Percentiles rank a stretch among this genome's conserved stretches.
Conservation (phyloP, 2,113 vertebrate species). For the Melanostigma gelatinosum region DNA sequence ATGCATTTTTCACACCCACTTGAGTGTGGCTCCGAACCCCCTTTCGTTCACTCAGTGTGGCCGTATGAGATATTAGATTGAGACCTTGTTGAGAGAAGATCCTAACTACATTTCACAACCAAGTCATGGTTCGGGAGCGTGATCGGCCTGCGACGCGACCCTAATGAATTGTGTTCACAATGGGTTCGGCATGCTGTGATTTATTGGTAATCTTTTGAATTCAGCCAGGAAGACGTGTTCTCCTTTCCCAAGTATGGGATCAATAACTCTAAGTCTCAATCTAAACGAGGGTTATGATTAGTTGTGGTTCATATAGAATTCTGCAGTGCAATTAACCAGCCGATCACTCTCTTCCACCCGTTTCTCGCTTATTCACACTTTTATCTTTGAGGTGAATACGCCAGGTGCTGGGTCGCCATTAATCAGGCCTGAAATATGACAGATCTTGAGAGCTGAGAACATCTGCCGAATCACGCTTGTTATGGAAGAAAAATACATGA, state of each 20-base stretch:
- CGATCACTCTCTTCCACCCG: background rate
- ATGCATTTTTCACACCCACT: slow-evolving; percentile 55
- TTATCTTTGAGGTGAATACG: slow-evolving; percentile 22
- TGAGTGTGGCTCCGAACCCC: slow-evolving; percentile 51
- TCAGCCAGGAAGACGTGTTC: slow-evolving; percentile 7
- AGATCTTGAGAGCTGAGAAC: slow-evolving; percentile 62
- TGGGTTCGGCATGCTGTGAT: slow-evolving; percentile 20
- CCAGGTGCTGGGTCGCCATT: slow-evolving; percentile 63
- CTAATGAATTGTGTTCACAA: slow-evolving; percentile 2
- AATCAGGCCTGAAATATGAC: slow-evolving; percentile 63
- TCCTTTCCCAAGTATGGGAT: background rate
- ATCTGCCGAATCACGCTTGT: slow-evolving; percentile 75
- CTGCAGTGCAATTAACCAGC: slow-evolving; percentile 4
- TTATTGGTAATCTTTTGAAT: slow-evolving; percentile 46
- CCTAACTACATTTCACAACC: slow-evolving; percentile 42
- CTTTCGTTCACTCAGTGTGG: slow-evolving; percentile 59
- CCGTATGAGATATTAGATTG: slow-evolving; percentile 37
- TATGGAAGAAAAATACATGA: slow-evolving; percentile 66
- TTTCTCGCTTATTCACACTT: slow-evolving; percentile 5
- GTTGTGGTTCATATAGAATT: slow-evolving; percentile 19
- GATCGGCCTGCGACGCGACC: slow-evolving; percentile 16
- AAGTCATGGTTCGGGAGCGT: background rate
- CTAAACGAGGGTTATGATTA: slow-evolving; percentile 12
- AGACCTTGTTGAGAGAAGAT: slow-evolving; percentile 58
- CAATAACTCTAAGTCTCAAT: slow-evolving; percentile 23